These are phyloP conservation scores for Epinephelus coioides DNA, from an alignment of 2,797 vertebrate species.

Conservation along the genomic window DNA sequence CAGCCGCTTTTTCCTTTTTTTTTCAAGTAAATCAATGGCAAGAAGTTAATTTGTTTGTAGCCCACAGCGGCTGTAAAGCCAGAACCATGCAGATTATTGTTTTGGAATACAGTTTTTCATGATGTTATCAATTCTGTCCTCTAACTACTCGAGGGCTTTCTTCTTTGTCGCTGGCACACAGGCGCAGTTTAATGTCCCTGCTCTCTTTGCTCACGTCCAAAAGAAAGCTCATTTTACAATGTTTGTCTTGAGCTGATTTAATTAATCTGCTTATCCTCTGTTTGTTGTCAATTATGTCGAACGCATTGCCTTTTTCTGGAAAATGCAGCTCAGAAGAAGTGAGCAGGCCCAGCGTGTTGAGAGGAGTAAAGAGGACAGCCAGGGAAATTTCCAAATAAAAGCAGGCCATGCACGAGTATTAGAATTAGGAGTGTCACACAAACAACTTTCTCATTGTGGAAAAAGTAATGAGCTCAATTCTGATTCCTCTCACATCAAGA, in stretches of 20 bases:
- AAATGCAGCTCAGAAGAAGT: conserved; percentile 60
- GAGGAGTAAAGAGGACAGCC: conserved; percentile 59
- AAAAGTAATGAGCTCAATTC: conserved; percentile 77
- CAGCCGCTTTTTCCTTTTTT: not conserved
- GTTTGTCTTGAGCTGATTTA: conserved; percentile 65
- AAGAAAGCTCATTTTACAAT: conserved; percentile 45
- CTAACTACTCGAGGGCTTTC: conserved; percentile 12
- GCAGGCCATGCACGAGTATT: conserved; percentile 60
- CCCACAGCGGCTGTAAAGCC: conserved; percentile 29
- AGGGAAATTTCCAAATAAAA: conserved; percentile 83
- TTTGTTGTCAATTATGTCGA: conserved; percentile 73
- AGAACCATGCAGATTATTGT: conserved; percentile 23
- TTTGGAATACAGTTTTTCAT: conserved; percentile 45
- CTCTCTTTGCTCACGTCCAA: conserved; percentile 29
- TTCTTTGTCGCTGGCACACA: conserved; percentile 31
- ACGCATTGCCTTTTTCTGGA: conserved; percentile 61
- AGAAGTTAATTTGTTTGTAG: conserved; percentile 34
- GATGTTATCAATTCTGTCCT: conserved; percentile 54
- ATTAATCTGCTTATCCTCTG: conserved; percentile 69
- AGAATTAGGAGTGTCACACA: conserved; percentile 75
- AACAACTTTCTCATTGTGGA: conserved; percentile 82
- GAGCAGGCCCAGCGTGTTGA: conserved; percentile 41
- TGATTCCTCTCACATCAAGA: conserved; percentile 68
- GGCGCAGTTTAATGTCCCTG: conserved; percentile 19
- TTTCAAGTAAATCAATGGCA: conserved; percentile 20